phyloP scores from a whole-genome alignment of 1,140 invertebrate genomes.

The Heliconius melpomene region DNA sequence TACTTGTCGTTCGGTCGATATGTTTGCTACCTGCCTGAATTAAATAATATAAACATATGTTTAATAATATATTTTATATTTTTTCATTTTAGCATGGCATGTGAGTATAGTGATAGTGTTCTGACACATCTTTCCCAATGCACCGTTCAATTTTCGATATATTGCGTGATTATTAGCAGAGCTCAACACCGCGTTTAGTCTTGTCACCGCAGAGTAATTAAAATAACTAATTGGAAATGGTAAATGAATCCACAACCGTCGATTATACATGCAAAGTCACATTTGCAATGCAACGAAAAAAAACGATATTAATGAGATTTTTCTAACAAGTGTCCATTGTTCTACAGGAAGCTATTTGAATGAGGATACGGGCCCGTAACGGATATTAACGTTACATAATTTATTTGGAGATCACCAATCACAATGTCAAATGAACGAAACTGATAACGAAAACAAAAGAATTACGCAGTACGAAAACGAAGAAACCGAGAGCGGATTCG shows the following conservation, averaged over 20 bases:
- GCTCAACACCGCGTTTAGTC: too few relatives aligned
- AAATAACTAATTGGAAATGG: too few relatives aligned
- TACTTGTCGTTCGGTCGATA: slow-evolving; percentile 7
- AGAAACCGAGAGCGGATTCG: not conserved
- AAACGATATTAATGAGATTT: slow-evolving; percentile 48
- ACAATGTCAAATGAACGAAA: slow-evolving; percentile 57
- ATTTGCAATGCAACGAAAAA: slow-evolving; percentile 18
- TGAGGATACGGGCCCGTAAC: slow-evolving; percentile 56
- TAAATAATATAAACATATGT: not conserved
- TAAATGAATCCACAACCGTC: too few relatives aligned
- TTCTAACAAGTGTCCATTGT: slow-evolving; percentile 48
- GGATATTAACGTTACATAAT: slow-evolving; percentile 58
- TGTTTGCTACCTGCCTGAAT: not conserved
- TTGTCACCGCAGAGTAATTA: too few relatives aligned
- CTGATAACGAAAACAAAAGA: slow-evolving; percentile 32
- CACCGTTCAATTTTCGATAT: too few relatives aligned
- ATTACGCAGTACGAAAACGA: slow-evolving; percentile 24
- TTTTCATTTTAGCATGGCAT: not conserved
- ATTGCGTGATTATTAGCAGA: too few relatives aligned
- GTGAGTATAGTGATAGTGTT: too few relatives aligned
- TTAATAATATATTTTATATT: too few relatives aligned
- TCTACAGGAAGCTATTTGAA: slow-evolving; percentile 55
- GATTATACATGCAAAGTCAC: not conserved
- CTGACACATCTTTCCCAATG: too few relatives aligned
- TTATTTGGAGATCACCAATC: slow-evolving; percentile 47